Percentiles rank a stretch among this genome's conserved stretches.
Conservation (phyloP, 2,113 vertebrate genomes). For the Caracal caracal region DNA sequence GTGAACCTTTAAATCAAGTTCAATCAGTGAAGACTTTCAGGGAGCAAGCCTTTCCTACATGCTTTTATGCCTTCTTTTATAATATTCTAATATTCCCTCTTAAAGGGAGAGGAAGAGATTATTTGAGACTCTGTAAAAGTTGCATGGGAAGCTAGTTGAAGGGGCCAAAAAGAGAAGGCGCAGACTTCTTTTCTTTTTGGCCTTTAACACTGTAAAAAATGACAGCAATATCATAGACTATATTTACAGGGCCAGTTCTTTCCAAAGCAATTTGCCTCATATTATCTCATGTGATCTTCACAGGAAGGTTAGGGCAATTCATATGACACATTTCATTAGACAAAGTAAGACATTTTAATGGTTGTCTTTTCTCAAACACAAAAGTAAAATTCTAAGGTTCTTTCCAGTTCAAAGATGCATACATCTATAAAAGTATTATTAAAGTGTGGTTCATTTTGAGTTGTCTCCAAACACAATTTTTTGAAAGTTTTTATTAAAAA, state of each 20-base stretch:
- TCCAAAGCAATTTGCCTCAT: background rate
- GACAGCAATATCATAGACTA: background rate
- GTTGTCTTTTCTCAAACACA: constrained; percentile 16
- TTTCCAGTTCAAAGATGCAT: constrained; percentile 7
- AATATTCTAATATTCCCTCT: background rate
- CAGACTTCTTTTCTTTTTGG: background rate
- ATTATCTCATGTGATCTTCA: background rate
- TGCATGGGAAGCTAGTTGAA: background rate
- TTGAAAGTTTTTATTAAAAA: background rate
- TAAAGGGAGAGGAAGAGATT: background rate
- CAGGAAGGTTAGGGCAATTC: constrained; percentile 2
- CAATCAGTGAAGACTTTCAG: background rate
- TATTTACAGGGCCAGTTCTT: constrained; percentile 36
- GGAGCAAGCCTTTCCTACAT: background rate
- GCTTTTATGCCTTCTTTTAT: background rate
- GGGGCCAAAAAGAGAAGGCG: background rate
- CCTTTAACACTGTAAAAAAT: background rate
- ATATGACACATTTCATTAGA: constrained; percentile 19
- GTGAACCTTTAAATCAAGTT: background rate
- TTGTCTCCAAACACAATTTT: background rate
- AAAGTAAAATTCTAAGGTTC: constrained; percentile 27
- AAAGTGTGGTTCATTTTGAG: background rate
- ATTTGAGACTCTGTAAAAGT: background rate
- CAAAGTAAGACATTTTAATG: constrained; percentile 4
- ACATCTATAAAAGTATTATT: background rate